Evolutionary conservation across 2,797 vertebrate species (phyloP).

Genomic region (Masticophis lateralis): DNA sequence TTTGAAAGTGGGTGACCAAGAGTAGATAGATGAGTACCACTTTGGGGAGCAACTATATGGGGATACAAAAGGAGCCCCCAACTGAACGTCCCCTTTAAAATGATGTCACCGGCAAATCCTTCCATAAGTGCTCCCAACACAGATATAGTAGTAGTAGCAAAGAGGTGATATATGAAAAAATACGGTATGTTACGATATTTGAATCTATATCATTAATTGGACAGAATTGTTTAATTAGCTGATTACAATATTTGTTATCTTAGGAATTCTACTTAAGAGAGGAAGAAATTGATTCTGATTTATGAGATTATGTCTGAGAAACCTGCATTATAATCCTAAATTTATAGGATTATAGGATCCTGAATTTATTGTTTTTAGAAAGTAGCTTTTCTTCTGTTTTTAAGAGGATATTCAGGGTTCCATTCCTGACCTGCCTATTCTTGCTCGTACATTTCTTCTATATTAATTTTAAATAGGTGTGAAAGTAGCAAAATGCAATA

Average conservation of each 20-base stretch:
- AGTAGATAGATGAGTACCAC: neutral
- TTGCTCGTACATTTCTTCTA: neutral
- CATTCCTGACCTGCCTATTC: neutral
- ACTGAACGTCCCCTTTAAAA: neutral
- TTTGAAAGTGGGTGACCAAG: neutral
- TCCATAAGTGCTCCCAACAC: neutral
- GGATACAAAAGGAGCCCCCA: neutral
- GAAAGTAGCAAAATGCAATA: neutral
- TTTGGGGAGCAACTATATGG: neutral
- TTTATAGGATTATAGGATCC: too few relatives aligned
- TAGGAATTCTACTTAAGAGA: constrained; percentile 5
- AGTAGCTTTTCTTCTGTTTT: neutral
- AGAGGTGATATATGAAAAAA: neutral
- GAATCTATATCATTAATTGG: neutral
- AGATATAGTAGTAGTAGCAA: neutral
- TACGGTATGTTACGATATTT: neutral
- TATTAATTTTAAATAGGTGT: neutral
- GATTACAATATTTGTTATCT: neutral
- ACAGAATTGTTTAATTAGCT: neutral
- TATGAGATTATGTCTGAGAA: neutral
- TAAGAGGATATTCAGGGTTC: neutral
- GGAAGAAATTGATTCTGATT: neutral
- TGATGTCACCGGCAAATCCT: neutral
- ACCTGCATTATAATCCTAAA: neutral
- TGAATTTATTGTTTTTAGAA: neutral